Conservation (phyloP, 2,797 vertebrate genomes). For the Muscicapa striata region DNA sequence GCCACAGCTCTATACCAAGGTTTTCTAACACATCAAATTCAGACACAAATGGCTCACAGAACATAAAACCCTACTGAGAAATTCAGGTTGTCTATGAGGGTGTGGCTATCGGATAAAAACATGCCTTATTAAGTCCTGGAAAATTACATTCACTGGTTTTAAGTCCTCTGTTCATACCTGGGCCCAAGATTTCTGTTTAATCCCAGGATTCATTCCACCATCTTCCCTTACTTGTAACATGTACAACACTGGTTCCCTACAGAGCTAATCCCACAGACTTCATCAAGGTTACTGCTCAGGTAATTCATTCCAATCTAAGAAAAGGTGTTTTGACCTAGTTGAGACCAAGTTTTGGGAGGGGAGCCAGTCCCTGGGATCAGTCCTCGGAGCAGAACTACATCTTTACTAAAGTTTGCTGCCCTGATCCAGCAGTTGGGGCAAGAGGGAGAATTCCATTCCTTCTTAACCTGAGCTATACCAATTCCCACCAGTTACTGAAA, state of each 20-base stretch:
- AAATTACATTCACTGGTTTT: neutral
- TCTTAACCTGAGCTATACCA: neutral
- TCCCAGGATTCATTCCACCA: neutral
- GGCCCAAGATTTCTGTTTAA: neutral
- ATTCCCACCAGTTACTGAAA: neutral
- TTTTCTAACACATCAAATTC: neutral
- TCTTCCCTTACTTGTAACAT: neutral
- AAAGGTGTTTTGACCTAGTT: neutral
- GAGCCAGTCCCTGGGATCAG: neutral
- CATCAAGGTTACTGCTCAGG: neutral
- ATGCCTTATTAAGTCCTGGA: neutral
- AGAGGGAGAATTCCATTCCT: neutral
- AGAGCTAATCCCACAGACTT: neutral
- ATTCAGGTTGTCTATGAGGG: neutral
- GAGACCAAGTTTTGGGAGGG: neutral
- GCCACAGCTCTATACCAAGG: neutral
- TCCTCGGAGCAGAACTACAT: neutral
- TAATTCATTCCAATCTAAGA: neutral
- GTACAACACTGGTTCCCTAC: neutral
- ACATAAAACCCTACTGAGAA: slow-evolving; percentile 32
- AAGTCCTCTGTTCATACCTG: neutral
- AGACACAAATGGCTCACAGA: neutral
- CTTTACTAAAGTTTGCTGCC: neutral
- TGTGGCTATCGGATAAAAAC: neutral
- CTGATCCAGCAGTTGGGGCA: neutral